Evolutionary conservation across 2,797 vertebrate genomes (phyloP), one percentile per base, ranked within the genome.

Genomic region (Melanotaenia pygmaea): DNA sequence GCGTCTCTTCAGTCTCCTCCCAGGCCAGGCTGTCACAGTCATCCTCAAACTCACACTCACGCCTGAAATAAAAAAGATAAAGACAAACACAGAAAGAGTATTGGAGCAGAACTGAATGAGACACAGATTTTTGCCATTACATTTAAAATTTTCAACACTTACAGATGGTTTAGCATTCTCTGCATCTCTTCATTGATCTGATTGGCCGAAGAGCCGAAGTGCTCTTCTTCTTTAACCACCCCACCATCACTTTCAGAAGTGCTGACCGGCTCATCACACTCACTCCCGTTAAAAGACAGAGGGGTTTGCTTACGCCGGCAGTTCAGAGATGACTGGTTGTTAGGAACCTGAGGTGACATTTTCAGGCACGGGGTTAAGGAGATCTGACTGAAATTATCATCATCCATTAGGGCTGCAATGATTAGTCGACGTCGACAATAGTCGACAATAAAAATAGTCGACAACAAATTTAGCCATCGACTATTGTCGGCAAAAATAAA

Each of bases 141-240:
- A 59, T 63, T 30, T 64, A 4, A 51, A 22, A 11, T 11, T 22
- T 3, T 9, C 47, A 3, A 11, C n/a, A 51, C 47, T 51, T 22
- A 99, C 98, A 99, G 94, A 76, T 99, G 98, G 90, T 95, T 97
- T 79, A 99, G 93, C 98, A 99, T 98, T 89, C 96, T 96, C 92
- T 99, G 98, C 98, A 99, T 97, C 90, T 99, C 98, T 91, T 99
- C 98, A 63, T 97, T 98, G 89, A 99, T 98, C 92, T 97, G 97
- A 92, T 96, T 96, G 92, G 96, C 95, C 0, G 98, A 94, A 65
- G 96, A 96, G 84, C 95, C 95, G 0, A 96, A 94, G 83, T 94
- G 95, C 43, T 96, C 97, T 24, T 95, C 95, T 5, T 97, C 96
- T 18, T 94, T 96, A 11, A 80, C 91, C 59, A 89, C 92, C 16